phyloP scores from a whole-genome alignment of 2,797 vertebrate genomes.

The Enteromius mattozi region DNA sequence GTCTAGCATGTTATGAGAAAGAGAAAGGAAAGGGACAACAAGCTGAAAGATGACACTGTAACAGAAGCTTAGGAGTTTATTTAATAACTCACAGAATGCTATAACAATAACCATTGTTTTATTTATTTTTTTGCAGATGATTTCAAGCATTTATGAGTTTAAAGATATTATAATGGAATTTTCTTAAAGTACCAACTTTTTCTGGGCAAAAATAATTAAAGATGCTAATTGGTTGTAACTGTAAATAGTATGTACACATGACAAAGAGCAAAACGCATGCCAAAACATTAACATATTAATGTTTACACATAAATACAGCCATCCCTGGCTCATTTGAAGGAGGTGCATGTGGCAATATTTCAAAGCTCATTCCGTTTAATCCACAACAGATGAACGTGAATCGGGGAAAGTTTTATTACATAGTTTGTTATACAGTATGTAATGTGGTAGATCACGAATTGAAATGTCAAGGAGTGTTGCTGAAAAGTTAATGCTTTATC shows the following conservation, averaged over 20 bases:
- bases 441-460: too few species aligned
- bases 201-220: background rate
- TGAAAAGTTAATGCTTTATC: too few species aligned
- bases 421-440: too few species aligned
- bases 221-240: background rate
- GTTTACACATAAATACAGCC: background rate
- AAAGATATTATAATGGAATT: too few species aligned
- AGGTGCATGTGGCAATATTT: too few species aligned
- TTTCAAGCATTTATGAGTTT: background rate
- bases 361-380: too few species aligned
- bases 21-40: background rate
- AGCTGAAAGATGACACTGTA: slow-evolving; percentile 8
- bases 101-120: background rate
- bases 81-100: background rate
- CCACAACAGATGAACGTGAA: too few species aligned
- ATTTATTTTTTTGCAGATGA: background rate
- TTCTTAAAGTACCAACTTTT: background rate
- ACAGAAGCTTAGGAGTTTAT: background rate
- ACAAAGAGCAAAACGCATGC: background rate
- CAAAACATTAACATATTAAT: background rate
- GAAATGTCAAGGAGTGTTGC: too few species aligned
- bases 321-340: too few species aligned
- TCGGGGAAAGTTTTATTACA: too few species aligned
- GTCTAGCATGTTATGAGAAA: slow-evolving; percentile 10
- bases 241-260: background rate